A percentile compares a stretch with the other conserved stretches of the same genome.
These are phyloP conservation scores for Sphaeridia pumilis DNA, from an alignment of 2,888 invertebrate species.

Conservation along the genomic window DNA sequence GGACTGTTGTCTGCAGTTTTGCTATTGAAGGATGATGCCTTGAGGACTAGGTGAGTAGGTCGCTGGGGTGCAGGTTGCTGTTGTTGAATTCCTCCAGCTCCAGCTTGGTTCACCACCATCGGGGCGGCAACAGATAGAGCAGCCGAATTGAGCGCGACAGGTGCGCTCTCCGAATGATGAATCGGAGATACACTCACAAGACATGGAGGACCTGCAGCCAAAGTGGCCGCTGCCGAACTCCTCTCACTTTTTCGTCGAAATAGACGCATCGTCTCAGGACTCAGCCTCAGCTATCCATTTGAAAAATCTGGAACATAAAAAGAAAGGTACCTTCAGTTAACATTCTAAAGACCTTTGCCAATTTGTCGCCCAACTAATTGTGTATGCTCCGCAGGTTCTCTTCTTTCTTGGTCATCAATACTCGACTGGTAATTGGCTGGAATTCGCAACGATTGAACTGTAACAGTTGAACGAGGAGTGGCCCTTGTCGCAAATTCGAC, in stretches of 20 bases:
- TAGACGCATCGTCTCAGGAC: slow-evolving; percentile 25
- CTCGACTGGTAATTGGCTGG: too few relatives aligned
- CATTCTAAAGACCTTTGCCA: neutral
- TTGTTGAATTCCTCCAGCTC: neutral
- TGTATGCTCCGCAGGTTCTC: too few relatives aligned
- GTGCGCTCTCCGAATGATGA: slow-evolving; percentile 18
- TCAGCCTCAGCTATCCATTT: neutral
- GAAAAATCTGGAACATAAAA: neutral
- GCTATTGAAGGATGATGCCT: slow-evolving; percentile 10
- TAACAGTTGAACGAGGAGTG: too few relatives aligned
- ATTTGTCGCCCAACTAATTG: neutral
- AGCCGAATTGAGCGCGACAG: slow-evolving; percentile 7
- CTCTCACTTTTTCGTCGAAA: slow-evolving; percentile 35
- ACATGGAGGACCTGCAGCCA: slow-evolving; percentile 21
- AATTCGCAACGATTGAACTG: too few relatives aligned
- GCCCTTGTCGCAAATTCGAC: too few relatives aligned
- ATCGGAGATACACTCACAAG: slow-evolving; percentile 31
- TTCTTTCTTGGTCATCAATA: too few relatives aligned
- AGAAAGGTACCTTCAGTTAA: neutral
- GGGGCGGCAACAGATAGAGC: neutral
- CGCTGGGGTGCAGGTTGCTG: neutral
- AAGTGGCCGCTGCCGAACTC: neutral
- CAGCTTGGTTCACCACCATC: neutral
- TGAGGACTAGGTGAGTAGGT: slow-evolving; percentile 17
- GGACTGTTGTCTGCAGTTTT: slow-evolving; percentile 22